A percentile compares a stretch with the other conserved stretches of the same genome.
Evolutionary conservation across 1,140 invertebrate genomes (phyloP).

Genomic region (Stratiolaelaps scimitus): DNA sequence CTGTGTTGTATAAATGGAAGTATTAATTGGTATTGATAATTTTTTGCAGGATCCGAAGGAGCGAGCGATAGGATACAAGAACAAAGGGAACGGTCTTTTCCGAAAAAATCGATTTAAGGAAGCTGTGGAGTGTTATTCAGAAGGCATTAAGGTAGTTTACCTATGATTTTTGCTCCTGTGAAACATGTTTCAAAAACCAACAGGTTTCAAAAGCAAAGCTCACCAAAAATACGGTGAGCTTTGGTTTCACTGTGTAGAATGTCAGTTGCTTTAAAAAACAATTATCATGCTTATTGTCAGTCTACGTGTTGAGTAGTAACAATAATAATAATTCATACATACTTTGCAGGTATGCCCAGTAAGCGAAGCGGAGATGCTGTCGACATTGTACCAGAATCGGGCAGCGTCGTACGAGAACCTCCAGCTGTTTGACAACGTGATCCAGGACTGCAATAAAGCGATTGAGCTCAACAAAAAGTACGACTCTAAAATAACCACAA

Average conservation of each 20-base stretch:
- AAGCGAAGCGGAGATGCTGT: slow-evolving; percentile 57
- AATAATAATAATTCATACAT: no score
- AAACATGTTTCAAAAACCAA: no score
- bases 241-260: no score
- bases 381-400: slow-evolving; percentile 88
- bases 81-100: slow-evolving; percentile 73
- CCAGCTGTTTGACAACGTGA: slow-evolving; percentile 68
- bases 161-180: no score
- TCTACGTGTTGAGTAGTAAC: no score
- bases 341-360: slow-evolving; percentile 51
- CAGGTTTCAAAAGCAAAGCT: no score
- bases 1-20: background rate
- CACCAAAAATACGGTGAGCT: no score
- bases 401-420: slow-evolving; percentile 86
- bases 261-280: no score
- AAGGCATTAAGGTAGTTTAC: slow-evolving; percentile 55
- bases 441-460: slow-evolving; percentile 71
- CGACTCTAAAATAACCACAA: no score
- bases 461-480: slow-evolving; percentile 73
- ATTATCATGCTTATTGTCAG: no score
- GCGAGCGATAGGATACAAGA: slow-evolving; percentile 61
- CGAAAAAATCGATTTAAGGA: slow-evolving; percentile 70
- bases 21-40: slow-evolving; percentile 35
- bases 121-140: slow-evolving; percentile 71
- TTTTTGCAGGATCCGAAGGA: slow-evolving; percentile 54